Percentiles rank a stretch among this genome's conserved stretches.
Conservation (phyloP, 2,888 invertebrate species). For the Himalopsyche kuldschensis region DNA sequence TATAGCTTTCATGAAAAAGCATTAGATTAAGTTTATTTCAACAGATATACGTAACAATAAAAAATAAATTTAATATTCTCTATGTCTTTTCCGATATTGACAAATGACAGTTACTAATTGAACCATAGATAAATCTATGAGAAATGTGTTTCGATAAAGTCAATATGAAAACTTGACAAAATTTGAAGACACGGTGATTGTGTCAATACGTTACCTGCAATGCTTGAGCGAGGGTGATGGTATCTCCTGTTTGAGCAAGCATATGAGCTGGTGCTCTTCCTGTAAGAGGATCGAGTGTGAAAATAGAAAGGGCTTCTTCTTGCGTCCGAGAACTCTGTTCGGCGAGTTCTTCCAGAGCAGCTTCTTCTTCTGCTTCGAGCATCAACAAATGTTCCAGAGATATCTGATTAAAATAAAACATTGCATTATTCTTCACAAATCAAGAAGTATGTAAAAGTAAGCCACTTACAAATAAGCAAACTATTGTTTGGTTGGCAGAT, state of each 20-base stretch:
- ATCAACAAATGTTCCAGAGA: slow-evolving; percentile 39
- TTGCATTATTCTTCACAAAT: background rate
- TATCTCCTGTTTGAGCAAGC: slow-evolving; percentile 75
- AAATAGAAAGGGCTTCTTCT: slow-evolving; percentile 31
- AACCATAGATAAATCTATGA: no score
- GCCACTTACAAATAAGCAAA: background rate
- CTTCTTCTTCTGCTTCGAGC: slow-evolving; percentile 44
- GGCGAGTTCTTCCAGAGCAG: slow-evolving; percentile 40
- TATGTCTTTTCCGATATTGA: no score
- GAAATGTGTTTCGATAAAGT: no score
- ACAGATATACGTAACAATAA: no score
- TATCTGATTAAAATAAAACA: slow-evolving; percentile 26
- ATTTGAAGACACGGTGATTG: background rate
- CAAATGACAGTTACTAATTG: background rate
- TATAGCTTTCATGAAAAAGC: slow-evolving; percentile 2
- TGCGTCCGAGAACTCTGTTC: slow-evolving; percentile 42
- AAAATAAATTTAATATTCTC: no score
- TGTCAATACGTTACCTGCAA: slow-evolving; percentile 54
- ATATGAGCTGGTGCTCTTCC: slow-evolving; percentile 76
- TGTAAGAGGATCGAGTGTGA: slow-evolving; percentile 42
- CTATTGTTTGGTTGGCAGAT: no score
- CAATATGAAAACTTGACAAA: background rate
- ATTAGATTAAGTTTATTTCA: background rate
- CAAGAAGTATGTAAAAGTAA: background rate
- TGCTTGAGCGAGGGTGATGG: slow-evolving; percentile 65